phyloP scores from a whole-genome alignment of 2,797 vertebrate species.

The Toxotes lorentzi region DNA sequence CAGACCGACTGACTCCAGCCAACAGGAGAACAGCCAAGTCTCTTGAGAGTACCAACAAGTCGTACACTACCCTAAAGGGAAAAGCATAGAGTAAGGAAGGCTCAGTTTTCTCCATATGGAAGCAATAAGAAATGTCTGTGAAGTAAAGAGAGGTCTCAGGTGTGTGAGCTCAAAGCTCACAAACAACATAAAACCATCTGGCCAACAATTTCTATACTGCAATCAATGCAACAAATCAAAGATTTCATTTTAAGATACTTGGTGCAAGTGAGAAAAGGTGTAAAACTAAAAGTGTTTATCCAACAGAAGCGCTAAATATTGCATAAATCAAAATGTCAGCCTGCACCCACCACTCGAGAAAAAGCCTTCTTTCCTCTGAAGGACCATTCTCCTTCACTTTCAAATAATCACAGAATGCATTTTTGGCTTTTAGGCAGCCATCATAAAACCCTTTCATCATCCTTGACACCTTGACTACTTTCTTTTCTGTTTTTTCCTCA shows the following conservation, averaged over 20 bases:
- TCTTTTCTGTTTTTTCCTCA: slow-evolving; percentile 4
- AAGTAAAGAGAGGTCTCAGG: background rate
- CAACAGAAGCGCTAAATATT: slow-evolving; percentile 4
- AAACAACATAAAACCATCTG: background rate
- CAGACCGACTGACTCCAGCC: background rate
- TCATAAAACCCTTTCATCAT: slow-evolving; percentile 51
- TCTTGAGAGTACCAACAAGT: background rate
- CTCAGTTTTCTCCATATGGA: background rate
- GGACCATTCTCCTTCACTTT: slow-evolving; percentile 28
- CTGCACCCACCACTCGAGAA: background rate
- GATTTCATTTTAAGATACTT: no score
- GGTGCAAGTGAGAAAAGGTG: background rate
- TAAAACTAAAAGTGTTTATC: background rate
- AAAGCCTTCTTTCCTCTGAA: slow-evolving; percentile 7
- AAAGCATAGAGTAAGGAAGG: background rate
- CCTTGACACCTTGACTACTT: slow-evolving; percentile 1
- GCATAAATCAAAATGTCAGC: slow-evolving; percentile 25
- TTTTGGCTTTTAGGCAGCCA: slow-evolving; percentile 36
- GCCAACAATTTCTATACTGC: background rate
- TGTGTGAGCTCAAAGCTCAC: background rate
- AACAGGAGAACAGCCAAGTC: background rate
- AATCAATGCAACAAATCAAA: background rate
- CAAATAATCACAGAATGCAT: slow-evolving; percentile 29
- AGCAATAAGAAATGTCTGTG: slow-evolving; percentile 7
- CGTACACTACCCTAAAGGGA: background rate